Evolutionary conservation across 2,113 vertebrate species (phyloP).

Genomic region (Nycticryphes semicollaris): DNA sequence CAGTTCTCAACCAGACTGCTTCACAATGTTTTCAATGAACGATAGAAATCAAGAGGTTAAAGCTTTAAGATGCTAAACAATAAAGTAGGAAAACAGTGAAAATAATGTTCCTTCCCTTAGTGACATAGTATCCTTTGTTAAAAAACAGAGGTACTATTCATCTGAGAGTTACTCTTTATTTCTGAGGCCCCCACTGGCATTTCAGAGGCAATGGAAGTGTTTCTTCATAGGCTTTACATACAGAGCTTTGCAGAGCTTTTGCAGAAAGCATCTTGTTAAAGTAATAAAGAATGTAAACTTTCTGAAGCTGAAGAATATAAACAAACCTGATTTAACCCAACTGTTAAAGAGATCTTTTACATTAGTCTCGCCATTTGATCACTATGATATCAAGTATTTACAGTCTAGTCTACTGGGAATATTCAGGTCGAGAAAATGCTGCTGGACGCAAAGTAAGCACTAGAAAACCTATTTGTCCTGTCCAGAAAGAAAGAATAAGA

Average conservation of each 20-base stretch:
- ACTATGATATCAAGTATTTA: background rate
- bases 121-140: background rate
- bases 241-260: background rate
- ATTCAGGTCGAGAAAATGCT: background rate
- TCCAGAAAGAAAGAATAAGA: background rate
- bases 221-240: background rate
- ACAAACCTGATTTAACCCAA: background rate
- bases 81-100: background rate
- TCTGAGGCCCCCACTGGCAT: background rate
- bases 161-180: background rate
- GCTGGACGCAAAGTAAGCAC: background rate
- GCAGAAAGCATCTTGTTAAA: background rate
- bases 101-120: background rate
- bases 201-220: background rate
- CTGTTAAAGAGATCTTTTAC: background rate
- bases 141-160: background rate
- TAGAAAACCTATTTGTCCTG: background rate
- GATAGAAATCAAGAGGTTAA: slow-evolving; percentile 2
- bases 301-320: background rate
- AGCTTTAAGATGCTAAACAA: background rate
- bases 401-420: background rate
- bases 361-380: background rate
- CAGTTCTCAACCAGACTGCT: background rate
- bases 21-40: background rate
- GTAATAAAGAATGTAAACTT: background rate